phyloP scores from a whole-genome alignment of 2,888 invertebrate genomes.

The Sarcophaga rosellei region DNA sequence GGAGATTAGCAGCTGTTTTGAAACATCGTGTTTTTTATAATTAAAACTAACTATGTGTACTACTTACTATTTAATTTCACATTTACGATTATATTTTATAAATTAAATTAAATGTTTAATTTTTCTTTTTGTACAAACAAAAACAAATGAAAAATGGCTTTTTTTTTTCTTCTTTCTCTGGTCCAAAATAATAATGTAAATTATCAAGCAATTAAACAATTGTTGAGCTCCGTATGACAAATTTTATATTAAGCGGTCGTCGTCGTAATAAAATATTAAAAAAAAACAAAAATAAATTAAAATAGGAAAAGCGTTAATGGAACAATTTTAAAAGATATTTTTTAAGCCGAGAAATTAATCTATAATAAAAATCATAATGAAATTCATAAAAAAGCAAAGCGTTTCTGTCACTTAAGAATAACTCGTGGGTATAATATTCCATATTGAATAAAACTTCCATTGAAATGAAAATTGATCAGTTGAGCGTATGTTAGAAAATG shows the following conservation, averaged over 20 bases:
- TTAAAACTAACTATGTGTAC: slow-evolving; percentile 48
- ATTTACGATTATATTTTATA: slow-evolving; percentile 50
- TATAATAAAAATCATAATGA: slow-evolving; percentile 42
- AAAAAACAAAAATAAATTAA: background rate
- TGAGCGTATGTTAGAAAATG: too few species aligned
- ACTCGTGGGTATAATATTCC: too few species aligned
- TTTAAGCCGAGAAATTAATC: slow-evolving; percentile 41
- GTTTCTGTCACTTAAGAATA: background rate
- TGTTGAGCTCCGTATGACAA: slow-evolving; percentile 6
- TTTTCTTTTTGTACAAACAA: slow-evolving; percentile 62
- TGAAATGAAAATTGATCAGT: too few species aligned
- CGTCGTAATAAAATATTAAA: slow-evolving; percentile 10
- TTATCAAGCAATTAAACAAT: background rate
- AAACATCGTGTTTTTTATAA: slow-evolving; percentile 39
- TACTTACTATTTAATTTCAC: slow-evolving; percentile 53
- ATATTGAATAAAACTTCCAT: too few species aligned
- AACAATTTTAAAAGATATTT: slow-evolving; percentile 50
- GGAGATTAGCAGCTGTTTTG: slow-evolving; percentile 29
- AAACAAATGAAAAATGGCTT: slow-evolving; percentile 17
- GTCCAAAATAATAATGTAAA: background rate
- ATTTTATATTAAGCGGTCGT: background rate
- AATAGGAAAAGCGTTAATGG: slow-evolving; percentile 11
- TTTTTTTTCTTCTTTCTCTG: slow-evolving; percentile 16
- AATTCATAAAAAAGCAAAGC: background rate
- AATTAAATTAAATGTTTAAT: slow-evolving; percentile 59